Percentiles rank a stretch among this genome's conserved stretches.
These are phyloP conservation scores for Seriola aureovittata DNA, from an alignment of 2,113 vertebrate species.

Conservation along the genomic window DNA sequence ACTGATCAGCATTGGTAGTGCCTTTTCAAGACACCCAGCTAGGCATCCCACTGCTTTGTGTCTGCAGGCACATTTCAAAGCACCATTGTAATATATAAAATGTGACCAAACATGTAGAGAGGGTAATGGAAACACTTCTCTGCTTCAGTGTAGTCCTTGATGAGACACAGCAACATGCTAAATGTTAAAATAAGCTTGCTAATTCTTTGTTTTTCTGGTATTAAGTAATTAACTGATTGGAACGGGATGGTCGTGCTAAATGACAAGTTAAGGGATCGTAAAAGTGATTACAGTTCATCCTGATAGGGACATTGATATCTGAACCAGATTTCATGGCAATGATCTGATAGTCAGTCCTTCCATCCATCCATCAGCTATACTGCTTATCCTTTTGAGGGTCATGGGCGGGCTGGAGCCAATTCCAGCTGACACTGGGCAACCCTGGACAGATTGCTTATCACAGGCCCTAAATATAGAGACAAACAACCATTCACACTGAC, in stretches of 20 bases:
- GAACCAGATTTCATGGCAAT: background rate
- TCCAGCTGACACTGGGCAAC: no score
- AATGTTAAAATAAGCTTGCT: background rate
- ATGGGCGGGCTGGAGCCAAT: no score
- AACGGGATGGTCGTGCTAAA: background rate
- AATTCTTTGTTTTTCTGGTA: background rate
- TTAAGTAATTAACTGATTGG: background rate
- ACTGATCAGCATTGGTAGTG: conserved; percentile 28
- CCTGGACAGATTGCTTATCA: no score
- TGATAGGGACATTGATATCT: background rate
- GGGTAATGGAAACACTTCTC: conserved; percentile 34
- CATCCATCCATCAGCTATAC: no score
- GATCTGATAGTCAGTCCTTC: no score
- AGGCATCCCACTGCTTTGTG: conserved; percentile 47
- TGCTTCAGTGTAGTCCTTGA: conserved; percentile 39
- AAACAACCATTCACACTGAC: no score
- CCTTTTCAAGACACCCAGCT: conserved; percentile 40
- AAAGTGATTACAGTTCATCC: background rate
- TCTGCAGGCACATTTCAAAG: conserved; percentile 55
- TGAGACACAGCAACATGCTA: conserved; percentile 22
- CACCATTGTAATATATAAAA: conserved; percentile 45
- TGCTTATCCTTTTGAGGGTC: no score
- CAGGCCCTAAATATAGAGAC: no score
- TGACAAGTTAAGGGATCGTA: background rate
- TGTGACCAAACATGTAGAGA: conserved; percentile 41